phyloP scores from a whole-genome alignment of 2,113 vertebrate genomes.

The Ceratotherium simum region DNA sequence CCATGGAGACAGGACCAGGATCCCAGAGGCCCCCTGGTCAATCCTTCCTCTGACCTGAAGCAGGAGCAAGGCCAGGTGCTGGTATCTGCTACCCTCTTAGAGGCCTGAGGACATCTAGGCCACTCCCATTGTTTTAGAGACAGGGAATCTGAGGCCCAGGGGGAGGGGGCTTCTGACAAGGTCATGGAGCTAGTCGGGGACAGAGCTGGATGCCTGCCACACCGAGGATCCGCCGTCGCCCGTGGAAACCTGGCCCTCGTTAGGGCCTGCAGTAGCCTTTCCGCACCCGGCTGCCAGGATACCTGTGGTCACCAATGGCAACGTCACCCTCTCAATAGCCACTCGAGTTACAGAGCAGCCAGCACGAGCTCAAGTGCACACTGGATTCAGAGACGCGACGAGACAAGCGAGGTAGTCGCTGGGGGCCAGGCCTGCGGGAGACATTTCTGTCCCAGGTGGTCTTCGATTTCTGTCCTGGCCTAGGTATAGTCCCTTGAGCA shows the following conservation, averaged over 20 bases:
- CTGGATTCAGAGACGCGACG: not conserved
- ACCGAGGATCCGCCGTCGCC: rapidly evolving
- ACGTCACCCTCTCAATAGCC: not conserved
- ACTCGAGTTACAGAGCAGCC: rapidly evolving
- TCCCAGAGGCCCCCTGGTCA: not conserved
- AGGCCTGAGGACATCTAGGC: not conserved
- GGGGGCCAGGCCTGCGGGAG: not conserved
- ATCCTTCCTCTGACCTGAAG: not conserved
- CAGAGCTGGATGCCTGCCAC: not conserved
- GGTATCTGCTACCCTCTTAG: not conserved
- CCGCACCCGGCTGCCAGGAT: not conserved
- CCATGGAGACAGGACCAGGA: not conserved
- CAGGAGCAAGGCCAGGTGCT: not conserved
- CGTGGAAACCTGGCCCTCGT: not conserved
- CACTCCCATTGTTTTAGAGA: not conserved
- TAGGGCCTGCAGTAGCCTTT: not conserved
- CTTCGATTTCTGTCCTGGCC: not conserved
- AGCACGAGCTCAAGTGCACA: rapidly evolving
- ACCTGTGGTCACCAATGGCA: slow-evolving; percentile 56
- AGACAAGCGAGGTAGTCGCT: rapidly evolving
- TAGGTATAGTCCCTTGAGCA: not conserved
- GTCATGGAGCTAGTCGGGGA: not conserved
- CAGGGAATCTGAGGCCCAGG: not conserved
- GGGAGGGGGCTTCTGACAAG: not conserved
- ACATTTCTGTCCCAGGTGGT: not conserved